Conservation (phyloP, 2,888 invertebrate genomes). For the Ecdyonurus torrentis region DNA sequence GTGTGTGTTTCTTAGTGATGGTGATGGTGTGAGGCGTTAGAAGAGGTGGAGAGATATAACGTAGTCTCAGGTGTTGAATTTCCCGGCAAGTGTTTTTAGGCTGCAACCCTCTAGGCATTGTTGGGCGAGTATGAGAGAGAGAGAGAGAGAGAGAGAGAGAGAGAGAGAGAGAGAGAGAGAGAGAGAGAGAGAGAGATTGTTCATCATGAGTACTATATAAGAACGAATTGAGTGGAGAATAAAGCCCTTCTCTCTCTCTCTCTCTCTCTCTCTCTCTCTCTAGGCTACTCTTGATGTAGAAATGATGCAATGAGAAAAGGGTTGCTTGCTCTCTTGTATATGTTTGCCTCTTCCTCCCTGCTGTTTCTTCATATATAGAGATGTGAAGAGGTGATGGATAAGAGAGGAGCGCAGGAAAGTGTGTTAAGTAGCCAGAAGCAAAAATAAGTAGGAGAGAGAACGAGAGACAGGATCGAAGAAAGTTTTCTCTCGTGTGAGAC, state of each 20-base stretch:
- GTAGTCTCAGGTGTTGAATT: not conserved
- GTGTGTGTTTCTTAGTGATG: too few relatives aligned
- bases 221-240: too few relatives aligned
- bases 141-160: not conserved
- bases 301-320: not conserved
- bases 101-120: not conserved
- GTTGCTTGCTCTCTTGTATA: not conserved
- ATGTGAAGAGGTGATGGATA: not conserved
- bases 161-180: not conserved
- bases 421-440: not conserved
- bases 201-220: too few relatives aligned
- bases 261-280: not conserved
- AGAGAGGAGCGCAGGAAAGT: not conserved
- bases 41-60: not conserved
- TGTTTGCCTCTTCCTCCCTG: not conserved
- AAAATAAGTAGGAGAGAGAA: not conserved
- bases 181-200: not conserved
- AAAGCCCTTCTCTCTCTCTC: not conserved
- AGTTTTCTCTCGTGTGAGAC: not conserved
- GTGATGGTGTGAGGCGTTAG: not conserved
- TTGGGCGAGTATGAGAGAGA: not conserved
- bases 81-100: conserved; percentile 2
- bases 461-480: too few relatives aligned
- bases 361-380: not conserved
- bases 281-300: not conserved